Evolutionary conservation across 1,140 invertebrate species (phyloP).

Genomic region (Drosophila nigromelanica): DNA sequence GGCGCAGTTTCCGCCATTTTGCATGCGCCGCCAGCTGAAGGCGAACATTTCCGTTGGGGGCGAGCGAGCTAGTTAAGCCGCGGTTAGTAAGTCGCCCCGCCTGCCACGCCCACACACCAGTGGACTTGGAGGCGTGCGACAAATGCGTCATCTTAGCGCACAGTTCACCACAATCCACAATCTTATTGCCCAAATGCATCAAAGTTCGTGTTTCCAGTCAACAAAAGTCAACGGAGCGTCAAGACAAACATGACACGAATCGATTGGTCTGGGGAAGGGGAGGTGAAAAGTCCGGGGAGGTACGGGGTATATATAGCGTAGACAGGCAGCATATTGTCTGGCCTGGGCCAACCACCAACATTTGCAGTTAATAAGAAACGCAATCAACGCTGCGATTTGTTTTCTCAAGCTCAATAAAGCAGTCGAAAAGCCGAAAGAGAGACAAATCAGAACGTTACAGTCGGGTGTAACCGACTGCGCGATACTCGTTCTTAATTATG

Average conservation of each 20-base stretch:
- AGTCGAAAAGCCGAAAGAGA: conserved; percentile 1
- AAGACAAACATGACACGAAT: conserved; percentile 74
- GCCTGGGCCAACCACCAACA: conserved; percentile 61
- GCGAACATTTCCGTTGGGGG: not conserved
- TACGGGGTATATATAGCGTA: not conserved
- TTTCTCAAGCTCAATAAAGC: conserved; percentile 72
- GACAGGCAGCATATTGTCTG: conserved; percentile 75
- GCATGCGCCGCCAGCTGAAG: conserved; percentile 30
- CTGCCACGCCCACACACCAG: conserved; percentile 17
- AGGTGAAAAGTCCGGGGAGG: too few species aligned
- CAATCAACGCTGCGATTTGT: conserved; percentile 82
- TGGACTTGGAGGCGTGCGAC: not conserved
- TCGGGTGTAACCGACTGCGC: not conserved
- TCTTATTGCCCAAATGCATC: conserved; percentile 36
- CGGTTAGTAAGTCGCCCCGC: conserved; percentile 8
- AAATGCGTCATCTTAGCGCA: conserved; percentile 42
- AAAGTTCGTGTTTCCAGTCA: conserved; percentile 58
- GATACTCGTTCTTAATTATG: too few species aligned
- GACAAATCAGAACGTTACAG: not conserved
- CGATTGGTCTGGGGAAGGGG: not conserved
- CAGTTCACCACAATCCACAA: conserved; percentile 14
- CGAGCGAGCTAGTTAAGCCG: conserved; percentile 27
- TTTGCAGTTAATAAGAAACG: conserved; percentile 81
- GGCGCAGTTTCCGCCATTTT: conserved; percentile 73
- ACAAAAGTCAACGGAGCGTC: conserved; percentile 75